Evolutionary conservation across 2,797 vertebrate genomes (phyloP).

Genomic region (Glyptemys insculpta): DNA sequence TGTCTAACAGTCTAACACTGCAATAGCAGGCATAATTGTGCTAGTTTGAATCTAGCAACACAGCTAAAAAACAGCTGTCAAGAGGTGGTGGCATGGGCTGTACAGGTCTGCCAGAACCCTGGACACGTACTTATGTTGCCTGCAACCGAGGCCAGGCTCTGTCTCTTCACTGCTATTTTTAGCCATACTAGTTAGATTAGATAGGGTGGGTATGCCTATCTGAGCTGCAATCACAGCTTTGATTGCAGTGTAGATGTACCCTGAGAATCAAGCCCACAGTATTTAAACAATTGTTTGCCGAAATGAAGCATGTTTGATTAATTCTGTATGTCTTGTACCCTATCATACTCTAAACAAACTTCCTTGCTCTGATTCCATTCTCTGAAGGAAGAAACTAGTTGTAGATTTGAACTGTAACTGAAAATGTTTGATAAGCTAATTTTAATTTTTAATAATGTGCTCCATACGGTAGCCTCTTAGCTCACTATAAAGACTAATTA

Average conservation of each 20-base stretch:
- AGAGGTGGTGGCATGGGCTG: no score
- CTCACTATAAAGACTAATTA: neutral
- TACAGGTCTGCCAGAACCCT: no score
- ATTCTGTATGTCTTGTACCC: neutral
- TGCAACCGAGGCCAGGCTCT: no score
- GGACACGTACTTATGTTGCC: no score
- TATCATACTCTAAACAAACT: neutral
- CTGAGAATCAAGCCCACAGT: neutral
- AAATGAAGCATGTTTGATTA: accelerated
- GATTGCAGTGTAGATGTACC: no score
- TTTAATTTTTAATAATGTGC: neutral
- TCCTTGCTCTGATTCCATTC: neutral
- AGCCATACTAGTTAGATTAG: no score
- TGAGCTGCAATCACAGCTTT: no score
- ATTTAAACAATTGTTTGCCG: neutral
- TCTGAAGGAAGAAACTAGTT: neutral
- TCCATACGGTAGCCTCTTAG: neutral
- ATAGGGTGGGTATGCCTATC: no score
- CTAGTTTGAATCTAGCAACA: no score
- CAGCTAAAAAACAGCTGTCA: no score
- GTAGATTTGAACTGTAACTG: neutral
- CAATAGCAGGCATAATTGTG: neutral
- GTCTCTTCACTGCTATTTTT: no score
- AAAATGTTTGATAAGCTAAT: neutral
- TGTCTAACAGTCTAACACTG: neutral